These are phyloP conservation scores for Trichonephila inaurata DNA, from an alignment of 1,140 invertebrate genomes.

Conservation along the genomic window DNA sequence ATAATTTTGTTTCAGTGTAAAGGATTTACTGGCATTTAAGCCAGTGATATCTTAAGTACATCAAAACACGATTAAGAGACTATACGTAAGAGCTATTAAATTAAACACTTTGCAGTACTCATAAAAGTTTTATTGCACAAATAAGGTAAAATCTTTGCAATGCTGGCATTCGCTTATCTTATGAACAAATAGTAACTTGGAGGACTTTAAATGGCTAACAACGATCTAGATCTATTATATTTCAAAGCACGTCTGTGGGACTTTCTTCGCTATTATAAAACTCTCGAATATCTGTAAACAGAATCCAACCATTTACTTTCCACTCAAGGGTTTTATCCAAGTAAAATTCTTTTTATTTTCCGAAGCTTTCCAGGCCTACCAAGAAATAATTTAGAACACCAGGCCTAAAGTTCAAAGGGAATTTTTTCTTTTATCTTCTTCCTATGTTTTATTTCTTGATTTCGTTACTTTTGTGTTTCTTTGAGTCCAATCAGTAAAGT, in stretches of 20 bases:
- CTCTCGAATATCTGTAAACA: conserved; percentile 50
- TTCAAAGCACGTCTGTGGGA: conserved; percentile 3
- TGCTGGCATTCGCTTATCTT: neutral
- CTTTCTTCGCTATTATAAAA: conserved; percentile 23
- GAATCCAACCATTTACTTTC: conserved; percentile 61
- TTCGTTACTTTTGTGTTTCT: conserved; percentile 58
- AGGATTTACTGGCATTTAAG: too few species aligned
- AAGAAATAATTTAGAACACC: conserved; percentile 56
- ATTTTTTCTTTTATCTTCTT: neutral
- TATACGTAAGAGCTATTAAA: too few species aligned
- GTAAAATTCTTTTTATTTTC: conserved; percentile 54
- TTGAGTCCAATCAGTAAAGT: conserved; percentile 62
- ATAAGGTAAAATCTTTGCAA: too few species aligned
- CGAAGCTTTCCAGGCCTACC: neutral
- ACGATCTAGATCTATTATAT: neutral
- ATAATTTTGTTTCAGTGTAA: too few species aligned
- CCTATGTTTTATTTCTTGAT: conserved; percentile 54
- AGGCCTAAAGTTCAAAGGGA: conserved; percentile 20
- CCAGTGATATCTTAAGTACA: too few species aligned
- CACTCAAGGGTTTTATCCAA: conserved; percentile 39
- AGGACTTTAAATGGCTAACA: conserved; percentile 16
- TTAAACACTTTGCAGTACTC: too few species aligned
- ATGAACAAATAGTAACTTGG: neutral
- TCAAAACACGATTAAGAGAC: too few species aligned
- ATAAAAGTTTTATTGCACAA: too few species aligned